These are phyloP conservation scores for Calameuta pallipes DNA, from an alignment of 2,888 invertebrate species.

Conservation along the genomic window DNA sequence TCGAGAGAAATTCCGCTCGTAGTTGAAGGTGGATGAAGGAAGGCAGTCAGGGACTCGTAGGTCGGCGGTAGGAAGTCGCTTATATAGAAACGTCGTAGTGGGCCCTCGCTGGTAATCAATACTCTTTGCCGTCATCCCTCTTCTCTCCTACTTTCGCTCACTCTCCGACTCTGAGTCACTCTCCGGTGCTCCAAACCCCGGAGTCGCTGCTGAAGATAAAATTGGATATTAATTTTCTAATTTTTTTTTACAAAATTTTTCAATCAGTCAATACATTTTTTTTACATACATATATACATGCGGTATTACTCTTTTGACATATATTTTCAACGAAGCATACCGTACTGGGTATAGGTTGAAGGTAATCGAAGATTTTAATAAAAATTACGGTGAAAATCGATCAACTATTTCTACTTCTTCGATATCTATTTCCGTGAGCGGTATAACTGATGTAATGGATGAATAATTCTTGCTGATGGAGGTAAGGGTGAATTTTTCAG, in stretches of 20 bases:
- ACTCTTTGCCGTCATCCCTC: conserved; percentile 43
- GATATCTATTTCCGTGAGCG: not conserved
- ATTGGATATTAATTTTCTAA: not conserved
- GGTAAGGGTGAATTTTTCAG: not conserved
- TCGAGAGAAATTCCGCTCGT: not conserved
- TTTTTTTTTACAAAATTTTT: not conserved
- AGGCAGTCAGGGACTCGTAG: not conserved
- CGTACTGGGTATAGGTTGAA: not conserved
- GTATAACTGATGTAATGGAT: not conserved
- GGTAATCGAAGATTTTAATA: not conserved
- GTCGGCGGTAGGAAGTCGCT: conserved; percentile 28
- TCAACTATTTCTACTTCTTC: not conserved
- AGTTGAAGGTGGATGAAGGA: not conserved
- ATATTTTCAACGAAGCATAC: not conserved
- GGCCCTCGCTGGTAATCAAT: conserved; percentile 46
- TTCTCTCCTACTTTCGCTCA: conserved; percentile 35
- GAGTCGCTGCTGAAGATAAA: not conserved
- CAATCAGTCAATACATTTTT: not conserved
- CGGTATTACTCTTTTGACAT: no score
- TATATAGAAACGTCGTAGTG: conserved; percentile 32
- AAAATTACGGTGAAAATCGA: not conserved
- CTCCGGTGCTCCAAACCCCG: not conserved
- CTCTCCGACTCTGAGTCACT: not conserved
- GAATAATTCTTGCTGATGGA: not conserved
- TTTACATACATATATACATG: not conserved